Base-by-base conservation (phyloP, 2,113 vertebrate genomes). In the Opisthocomus hoazin region DNA sequence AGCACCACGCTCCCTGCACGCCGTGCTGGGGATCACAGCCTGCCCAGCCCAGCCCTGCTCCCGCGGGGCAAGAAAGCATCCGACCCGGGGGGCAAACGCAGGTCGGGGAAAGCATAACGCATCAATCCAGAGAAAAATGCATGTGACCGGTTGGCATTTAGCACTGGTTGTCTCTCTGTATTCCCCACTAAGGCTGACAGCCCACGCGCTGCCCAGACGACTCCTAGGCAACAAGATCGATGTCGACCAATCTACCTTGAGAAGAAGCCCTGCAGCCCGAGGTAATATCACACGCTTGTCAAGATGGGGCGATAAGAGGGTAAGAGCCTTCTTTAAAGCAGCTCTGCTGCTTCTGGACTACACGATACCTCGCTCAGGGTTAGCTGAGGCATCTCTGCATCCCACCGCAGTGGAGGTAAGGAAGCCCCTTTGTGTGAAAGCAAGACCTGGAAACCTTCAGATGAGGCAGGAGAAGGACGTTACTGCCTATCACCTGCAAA, bases 51-150 rank as follows among this genome's bases (percentile, higher is more conserved):
- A 39, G 51, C 39, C 50, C 29, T 27, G 39, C 32, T 30, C 83
- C 73, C 26, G 26, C 2, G 3, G 12, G 56, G 70, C 26, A 27
- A 27, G 50, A 32, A n/a, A 41, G 11, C 36, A 26, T 10, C 61
- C 63, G 70, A 22, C 48, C 20, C 0, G 2, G 50, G 16, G 9
- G 10, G 6, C 41, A 70, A 34, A 51, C 11, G 36, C 4, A 2
- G 26, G 34, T 12, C 48, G n/a, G 34, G 71, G 54, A 29, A 63
- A 48, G 90, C 2, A 56, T 17, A 50, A 37, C 1, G 8, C 73
- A 36, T 2, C 77, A 57, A 64, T 9, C 2, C 92, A 45, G 43
- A 6, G 77, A 39, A 50, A 68, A 30, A 32, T 70, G 10, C 0
- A 6, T 6, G 41, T 12, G 16, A 19, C 9, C 8, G 1, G 32